Conservation (phyloP, 2,797 vertebrate species). For the Leptodactylus fallax region DNA sequence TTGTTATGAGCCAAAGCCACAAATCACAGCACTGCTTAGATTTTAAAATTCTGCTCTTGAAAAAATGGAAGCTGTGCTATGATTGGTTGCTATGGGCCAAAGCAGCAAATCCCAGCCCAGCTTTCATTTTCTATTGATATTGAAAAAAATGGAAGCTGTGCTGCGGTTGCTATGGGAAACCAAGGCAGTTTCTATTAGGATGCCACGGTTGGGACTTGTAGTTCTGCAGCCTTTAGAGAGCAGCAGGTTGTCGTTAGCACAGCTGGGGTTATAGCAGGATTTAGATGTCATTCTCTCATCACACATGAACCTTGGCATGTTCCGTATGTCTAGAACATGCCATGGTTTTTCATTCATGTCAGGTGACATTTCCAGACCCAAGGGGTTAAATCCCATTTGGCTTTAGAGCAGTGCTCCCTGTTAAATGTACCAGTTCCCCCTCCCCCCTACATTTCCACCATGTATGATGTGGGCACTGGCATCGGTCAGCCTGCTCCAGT, state of each 20-base stretch:
- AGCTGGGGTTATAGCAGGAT: slow-evolving; percentile 20
- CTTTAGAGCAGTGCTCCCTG: background rate
- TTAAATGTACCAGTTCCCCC: background rate
- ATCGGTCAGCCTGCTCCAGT: background rate
- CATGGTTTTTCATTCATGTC: background rate
- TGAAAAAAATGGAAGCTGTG: background rate
- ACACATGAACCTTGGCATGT: background rate
- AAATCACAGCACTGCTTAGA: background rate
- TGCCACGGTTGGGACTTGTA: background rate
- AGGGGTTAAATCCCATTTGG: slow-evolving; percentile 1
- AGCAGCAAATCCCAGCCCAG: background rate
- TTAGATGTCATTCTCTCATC: background rate
- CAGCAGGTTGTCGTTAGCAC: background rate
- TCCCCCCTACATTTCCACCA: background rate
- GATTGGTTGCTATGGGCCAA: background rate
- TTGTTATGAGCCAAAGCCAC: background rate
- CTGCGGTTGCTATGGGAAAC: background rate
- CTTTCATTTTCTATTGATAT: background rate
- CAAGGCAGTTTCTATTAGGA: no score
- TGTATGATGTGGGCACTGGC: background rate
- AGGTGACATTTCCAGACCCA: background rate
- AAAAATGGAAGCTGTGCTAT: background rate
- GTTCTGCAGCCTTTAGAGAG: background rate
- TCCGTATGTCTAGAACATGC: background rate
- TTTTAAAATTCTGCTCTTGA: background rate